phyloP scores from a whole-genome alignment of 1,140 invertebrate species.

The Apis dorsata region DNA sequence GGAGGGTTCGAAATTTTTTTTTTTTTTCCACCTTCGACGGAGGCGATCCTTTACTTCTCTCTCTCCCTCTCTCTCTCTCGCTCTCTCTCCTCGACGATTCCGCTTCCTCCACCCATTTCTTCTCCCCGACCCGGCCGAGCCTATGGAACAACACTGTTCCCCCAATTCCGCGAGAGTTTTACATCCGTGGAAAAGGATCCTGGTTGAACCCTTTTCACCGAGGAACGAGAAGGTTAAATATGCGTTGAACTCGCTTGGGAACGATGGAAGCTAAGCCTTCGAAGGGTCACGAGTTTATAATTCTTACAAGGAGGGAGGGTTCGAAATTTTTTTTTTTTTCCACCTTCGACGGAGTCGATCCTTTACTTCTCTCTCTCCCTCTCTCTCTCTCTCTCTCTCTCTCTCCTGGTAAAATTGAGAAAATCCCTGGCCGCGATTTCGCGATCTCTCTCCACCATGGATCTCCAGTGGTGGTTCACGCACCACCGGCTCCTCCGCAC shows the following conservation, averaged over 20 bases:
- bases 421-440: neutral
- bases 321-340: too few relatives aligned
- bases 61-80: too few relatives aligned
- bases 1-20: too few relatives aligned
- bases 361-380: too few relatives aligned
- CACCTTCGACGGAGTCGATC: too few relatives aligned
- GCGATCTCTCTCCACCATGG: neutral
- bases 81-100: neutral
- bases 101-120: constrained; percentile 40
- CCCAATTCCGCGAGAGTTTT: constrained; percentile 44
- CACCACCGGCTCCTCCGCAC: neutral
- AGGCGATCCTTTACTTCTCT: too few relatives aligned
- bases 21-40: too few relatives aligned
- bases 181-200: neutral
- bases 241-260: constrained; percentile 29
- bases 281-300: neutral
- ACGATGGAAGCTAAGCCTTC: neutral
- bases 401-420: neutral
- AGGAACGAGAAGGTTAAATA: neutral
- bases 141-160: neutral
- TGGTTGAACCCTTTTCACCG: neutral
- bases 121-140: neutral
- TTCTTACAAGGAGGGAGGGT: neutral
- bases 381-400: too few relatives aligned
- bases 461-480: neutral